Percentiles rank a stretch among this genome's conserved stretches.
Evolutionary conservation across 2,113 vertebrate species (phyloP).

Genomic region (Empidonax alnorum): DNA sequence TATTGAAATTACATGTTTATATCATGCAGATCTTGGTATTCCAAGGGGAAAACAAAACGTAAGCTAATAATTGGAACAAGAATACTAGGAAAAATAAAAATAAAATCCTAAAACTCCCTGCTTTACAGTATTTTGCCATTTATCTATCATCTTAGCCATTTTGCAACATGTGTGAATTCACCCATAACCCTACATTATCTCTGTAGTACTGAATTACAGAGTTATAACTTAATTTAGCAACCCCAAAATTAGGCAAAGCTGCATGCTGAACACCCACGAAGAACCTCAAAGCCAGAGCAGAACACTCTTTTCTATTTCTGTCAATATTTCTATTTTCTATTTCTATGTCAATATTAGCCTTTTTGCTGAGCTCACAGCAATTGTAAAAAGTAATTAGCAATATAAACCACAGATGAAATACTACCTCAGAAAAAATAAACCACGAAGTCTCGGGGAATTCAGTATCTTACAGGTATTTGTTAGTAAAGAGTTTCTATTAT

Average conservation of each 20-base stretch:
- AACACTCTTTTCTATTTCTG: neutral
- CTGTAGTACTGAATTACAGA: neutral
- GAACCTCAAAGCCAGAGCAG: neutral
- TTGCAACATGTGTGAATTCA: fast-evolving
- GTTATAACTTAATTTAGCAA: neutral
- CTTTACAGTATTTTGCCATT: neutral
- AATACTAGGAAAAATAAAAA: neutral
- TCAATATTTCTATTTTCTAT: no score
- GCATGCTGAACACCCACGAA: neutral
- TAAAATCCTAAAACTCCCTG: neutral
- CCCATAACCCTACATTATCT: neutral
- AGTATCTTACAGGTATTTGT: neutral
- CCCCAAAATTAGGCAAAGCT: neutral
- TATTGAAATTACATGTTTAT: neutral
- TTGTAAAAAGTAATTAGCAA: neutral
- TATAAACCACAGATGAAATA: neutral
- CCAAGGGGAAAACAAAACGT: neutral
- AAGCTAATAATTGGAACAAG: neutral
- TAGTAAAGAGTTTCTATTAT: neutral
- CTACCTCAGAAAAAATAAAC: neutral
- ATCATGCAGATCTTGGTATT: neutral
- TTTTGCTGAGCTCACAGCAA: neutral
- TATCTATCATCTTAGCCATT: neutral
- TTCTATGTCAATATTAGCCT: neutral
- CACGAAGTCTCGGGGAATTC: neutral